Evolutionary conservation across 2,888 invertebrate species (phyloP), one percentile per base, ranked within the genome.

Genomic region (Aspidapion aeneum): DNA sequence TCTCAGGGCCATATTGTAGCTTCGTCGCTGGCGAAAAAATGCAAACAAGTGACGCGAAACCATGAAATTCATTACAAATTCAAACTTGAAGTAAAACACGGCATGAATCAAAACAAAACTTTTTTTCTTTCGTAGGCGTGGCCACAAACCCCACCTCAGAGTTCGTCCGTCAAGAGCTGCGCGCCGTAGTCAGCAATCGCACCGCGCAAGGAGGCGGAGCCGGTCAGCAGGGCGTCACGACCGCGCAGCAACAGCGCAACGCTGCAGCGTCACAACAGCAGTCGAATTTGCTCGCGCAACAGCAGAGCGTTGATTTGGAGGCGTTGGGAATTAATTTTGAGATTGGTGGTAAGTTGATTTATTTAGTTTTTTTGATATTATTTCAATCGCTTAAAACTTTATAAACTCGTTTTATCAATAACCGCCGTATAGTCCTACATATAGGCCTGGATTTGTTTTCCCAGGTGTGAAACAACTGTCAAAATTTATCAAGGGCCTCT

Each of bases 141-240:
- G 81, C 81, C 64, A 82, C 85, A 84, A 75, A 87, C 78, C 86
- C 88, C 65, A 78, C 80, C 22, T 92, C 94, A 58, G 95, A 95
- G 82, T 95, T 90, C 81, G 95, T 96, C 71, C 88, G 94, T 75
- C 94, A 96, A 82, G 94, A 95, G 81, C 82, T 96, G 74, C 86
- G 95, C 72, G 93, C 94, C 57, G 90, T 92, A 68, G 94, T 96
- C 64, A 94, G 91, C 70, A 93, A 92, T 61, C 86, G 95, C 74
- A 90, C 91, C 49, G 80, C 79, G 35, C 78, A 78, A 69, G 70
- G 83, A 76, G 60, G 65, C 55, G 66, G 63, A 63, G 49, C 56
- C 19, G 66, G 52, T 56, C 68, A 55, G 62, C 68, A 58, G 21
- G 64, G 61, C 51, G 62, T 62, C 35, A 61, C 56, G 52, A 56